Evolutionary conservation across 2,888 invertebrate genomes (phyloP).

Genomic region (Torymus tubicola): DNA sequence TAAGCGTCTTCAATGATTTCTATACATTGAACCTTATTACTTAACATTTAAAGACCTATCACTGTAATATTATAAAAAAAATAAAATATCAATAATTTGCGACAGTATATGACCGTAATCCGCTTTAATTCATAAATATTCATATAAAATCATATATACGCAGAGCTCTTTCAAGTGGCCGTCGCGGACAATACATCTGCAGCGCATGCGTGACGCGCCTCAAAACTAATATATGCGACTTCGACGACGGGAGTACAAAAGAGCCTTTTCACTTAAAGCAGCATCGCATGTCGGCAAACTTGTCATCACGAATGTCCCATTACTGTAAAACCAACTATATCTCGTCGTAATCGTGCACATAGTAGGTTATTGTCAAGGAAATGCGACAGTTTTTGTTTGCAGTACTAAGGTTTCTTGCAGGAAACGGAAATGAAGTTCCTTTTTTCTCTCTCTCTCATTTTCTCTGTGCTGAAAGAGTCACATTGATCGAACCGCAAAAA

Average conservation of each 20-base stretch:
- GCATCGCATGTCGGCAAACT: slow-evolving; percentile 21
- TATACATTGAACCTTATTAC: too few species aligned
- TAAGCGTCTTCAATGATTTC: too few species aligned
- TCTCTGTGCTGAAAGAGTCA: background rate
- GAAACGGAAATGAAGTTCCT: slow-evolving; percentile 50
- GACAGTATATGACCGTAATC: too few species aligned
- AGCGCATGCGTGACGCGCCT: background rate
- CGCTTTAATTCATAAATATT: too few species aligned
- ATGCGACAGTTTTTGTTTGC: slow-evolving; percentile 40
- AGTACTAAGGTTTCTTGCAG: slow-evolving; percentile 41
- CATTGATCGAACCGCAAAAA: slow-evolving; percentile 44
- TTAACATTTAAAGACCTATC: too few species aligned
- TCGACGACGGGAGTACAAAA: background rate
- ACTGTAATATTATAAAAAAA: too few species aligned
- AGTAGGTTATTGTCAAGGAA: background rate
- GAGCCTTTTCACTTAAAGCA: slow-evolving; percentile 6
- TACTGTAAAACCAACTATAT: slow-evolving; percentile 46
- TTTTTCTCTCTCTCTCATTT: slow-evolving; percentile 8
- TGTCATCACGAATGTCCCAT: slow-evolving; percentile 48
- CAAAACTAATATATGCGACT: slow-evolving; percentile 30
- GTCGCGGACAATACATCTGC: background rate
- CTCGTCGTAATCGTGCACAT: slow-evolving; percentile 13
- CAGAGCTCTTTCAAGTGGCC: background rate
- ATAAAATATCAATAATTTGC: too few species aligned
- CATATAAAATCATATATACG: too few species aligned